Base-by-base conservation (phyloP, 1,140 invertebrate genomes). In the Drosophila fuyamai region DNA sequence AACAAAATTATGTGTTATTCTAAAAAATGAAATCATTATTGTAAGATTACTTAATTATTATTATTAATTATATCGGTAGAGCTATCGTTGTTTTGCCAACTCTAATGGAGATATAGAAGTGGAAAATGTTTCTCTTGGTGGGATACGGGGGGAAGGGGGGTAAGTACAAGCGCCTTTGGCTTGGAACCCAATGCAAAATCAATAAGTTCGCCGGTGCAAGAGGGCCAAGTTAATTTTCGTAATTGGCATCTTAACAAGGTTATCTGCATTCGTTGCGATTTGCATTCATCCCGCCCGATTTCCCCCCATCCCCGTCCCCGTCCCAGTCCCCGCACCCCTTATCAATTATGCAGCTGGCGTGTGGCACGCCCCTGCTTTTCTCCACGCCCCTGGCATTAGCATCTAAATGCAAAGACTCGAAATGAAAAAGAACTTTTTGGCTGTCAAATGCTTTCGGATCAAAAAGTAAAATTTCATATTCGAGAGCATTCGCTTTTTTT, bases 181-280 rank as follows among this genome's bases (percentile, higher is more conserved):
- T 80, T 86, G 68, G 61, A 85, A 79, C 81, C 48, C 66, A 68
- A 81, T 81, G 79, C 82, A 76, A 88, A 86, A 86, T 86, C 83
- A 88, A 86, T 86, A 80, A 80, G 85, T 83, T 79, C 56, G 70
- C 58, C 63, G 13, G n/a, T 41, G 63, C 38, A 56, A 65, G 75
- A 80, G 65, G 71, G 54, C 78, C 79, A 88, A 88, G 83, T 88
- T 88, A 88, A 88, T 88, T 88, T 88, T 89, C 76, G 83, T 88
- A 88, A 88, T 88, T 88, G 83, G 83, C 83, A 89, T 89, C 83
- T 88, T 88, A 88, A 88, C 83, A 83, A 83, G 83, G 83, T 83
- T 88, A 88, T 88, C 80, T 88, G 79, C 83, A 82, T 81, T 83
- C 76, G 75, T 66, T 82, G 80, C 80, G 76, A 79, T 83, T 82